phyloP scores from a whole-genome alignment of 2,113 vertebrate species.

The Mungos mungo region DNA sequence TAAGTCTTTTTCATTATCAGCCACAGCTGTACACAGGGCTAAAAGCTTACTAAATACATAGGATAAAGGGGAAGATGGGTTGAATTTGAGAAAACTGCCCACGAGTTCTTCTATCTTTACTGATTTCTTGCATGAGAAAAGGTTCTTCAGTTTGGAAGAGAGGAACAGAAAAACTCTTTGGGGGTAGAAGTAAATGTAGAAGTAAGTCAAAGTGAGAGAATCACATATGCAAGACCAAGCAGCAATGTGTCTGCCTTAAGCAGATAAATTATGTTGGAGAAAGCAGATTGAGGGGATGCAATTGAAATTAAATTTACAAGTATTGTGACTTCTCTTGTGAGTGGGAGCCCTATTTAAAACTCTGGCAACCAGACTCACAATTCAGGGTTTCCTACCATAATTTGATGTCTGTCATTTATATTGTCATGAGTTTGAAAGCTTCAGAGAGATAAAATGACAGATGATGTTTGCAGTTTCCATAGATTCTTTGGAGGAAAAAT shows the following conservation, averaged over 20 bases:
- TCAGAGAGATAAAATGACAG: neutral
- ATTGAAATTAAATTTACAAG: neutral
- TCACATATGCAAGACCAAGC: neutral
- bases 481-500: neutral
- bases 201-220: neutral
- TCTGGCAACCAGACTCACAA: neutral
- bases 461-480: neutral
- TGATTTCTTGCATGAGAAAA: neutral
- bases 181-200: neutral
- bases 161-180: neutral
- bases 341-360: neutral
- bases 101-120: neutral
- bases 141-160: neutral
- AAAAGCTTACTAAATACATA: neutral
- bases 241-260: neutral
- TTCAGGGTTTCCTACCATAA: neutral
- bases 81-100: neutral
- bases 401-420: neutral
- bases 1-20: neutral
- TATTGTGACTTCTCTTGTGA: neutral
- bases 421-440: neutral
- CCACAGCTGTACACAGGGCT: neutral
- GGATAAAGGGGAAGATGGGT: neutral
- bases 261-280: slow-evolving; percentile 5
- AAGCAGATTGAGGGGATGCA: neutral